Evolutionary conservation across 1,140 invertebrate genomes (phyloP).

Genomic region (Asbolus verrucosus): DNA sequence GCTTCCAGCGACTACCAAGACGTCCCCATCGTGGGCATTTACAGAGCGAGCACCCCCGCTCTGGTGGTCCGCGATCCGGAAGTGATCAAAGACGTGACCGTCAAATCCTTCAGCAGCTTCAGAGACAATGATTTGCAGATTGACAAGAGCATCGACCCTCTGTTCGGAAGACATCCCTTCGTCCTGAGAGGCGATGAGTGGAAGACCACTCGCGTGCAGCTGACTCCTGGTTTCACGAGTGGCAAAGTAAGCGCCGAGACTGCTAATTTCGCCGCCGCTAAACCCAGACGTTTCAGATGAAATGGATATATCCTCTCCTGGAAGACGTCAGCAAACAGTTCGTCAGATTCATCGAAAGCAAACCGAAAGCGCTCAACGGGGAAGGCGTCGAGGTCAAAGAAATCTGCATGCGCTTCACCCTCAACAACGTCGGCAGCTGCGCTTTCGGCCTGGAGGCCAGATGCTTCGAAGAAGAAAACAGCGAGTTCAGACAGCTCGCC

Average conservation of each 20-base stretch:
- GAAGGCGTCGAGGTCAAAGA: slow-evolving; percentile 36
- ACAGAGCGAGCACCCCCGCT: neutral
- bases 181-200: slow-evolving; percentile 63
- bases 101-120: slow-evolving; percentile 61
- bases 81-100: slow-evolving; percentile 61
- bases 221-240: slow-evolving; percentile 64
- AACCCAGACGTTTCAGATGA: slow-evolving; percentile 61
- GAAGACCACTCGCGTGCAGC: slow-evolving; percentile 61
- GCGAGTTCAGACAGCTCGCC: slow-evolving; percentile 36
- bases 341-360: slow-evolving; percentile 49
- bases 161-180: slow-evolving; percentile 63
- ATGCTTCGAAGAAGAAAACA: slow-evolving; percentile 44
- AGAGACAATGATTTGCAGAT: slow-evolving; percentile 57
- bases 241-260: slow-evolving; percentile 62
- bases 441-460: slow-evolving; percentile 48
- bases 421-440: slow-evolving; percentile 46
- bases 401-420: slow-evolving; percentile 38
- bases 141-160: slow-evolving; percentile 41
- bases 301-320: slow-evolving; percentile 54
- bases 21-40: slow-evolving; percentile 8
- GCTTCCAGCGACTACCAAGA: neutral
- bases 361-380: neutral
- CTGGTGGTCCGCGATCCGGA: slow-evolving; percentile 64
- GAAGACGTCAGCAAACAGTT: slow-evolving; percentile 50
- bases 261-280: slow-evolving; percentile 4